Evolutionary conservation across 2,888 invertebrate species (phyloP).

Genomic region (Trichopoda pennipes): DNA sequence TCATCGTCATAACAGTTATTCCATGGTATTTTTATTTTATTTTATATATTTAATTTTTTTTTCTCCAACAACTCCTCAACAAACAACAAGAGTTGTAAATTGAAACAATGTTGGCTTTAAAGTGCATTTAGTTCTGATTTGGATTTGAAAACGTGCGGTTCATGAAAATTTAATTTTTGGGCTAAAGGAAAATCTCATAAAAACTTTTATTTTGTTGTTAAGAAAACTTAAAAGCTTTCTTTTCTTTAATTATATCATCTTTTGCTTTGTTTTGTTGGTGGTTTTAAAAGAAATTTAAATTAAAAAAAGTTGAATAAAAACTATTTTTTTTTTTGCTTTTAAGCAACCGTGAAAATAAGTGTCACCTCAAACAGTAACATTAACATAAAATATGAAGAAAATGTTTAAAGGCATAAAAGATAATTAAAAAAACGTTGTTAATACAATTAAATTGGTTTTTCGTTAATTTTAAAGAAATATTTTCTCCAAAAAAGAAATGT

Average conservation of each 20-base stretch:
- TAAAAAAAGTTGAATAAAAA: conserved; percentile 7
- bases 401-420: neutral
- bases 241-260: conserved; percentile 46
- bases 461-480: neutral
- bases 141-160: conserved; percentile 78
- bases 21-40: conserved; percentile 42
- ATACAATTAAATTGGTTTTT: neutral
- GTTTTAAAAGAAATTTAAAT: conserved; percentile 9
- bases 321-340: conserved; percentile 57
- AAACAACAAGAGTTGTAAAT: conserved; percentile 43
- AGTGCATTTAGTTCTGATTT: conserved; percentile 79
- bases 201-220: neutral
- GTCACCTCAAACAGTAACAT: neutral
- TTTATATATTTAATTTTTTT: conserved; percentile 35
- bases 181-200: conserved; percentile 20
- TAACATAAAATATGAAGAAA: too few species aligned
- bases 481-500: neutral
- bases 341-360: conserved; percentile 56
- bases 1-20: conserved; percentile 44
- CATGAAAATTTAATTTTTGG: conserved; percentile 56
- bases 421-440: neutral
- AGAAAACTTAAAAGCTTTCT: conserved; percentile 52
- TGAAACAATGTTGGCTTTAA: conserved; percentile 59
- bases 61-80: conserved; percentile 23
- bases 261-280: neutral